Evolutionary conservation across 2,797 vertebrate genomes (phyloP).

Genomic region (Adrianichthys oophorus): DNA sequence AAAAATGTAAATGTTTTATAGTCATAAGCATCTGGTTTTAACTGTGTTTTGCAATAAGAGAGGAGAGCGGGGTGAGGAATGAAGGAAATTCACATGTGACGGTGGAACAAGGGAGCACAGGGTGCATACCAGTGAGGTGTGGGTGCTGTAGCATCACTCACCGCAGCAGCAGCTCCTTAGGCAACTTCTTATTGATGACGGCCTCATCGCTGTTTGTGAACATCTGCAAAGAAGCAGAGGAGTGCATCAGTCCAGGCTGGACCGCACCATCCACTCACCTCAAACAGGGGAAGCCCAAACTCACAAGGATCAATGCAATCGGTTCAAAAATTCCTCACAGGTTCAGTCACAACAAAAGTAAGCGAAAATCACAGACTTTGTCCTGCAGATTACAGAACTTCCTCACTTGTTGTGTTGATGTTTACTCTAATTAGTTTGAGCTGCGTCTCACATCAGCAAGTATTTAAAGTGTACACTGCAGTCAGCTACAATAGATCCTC

Average conservation of each 20-base stretch:
- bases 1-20: constrained; percentile 65
- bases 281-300: not conserved
- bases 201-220: constrained; percentile 99
- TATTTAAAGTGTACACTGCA: not conserved
- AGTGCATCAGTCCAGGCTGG: constrained; percentile 26
- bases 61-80: constrained; percentile 17
- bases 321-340: no score
- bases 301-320: not conserved
- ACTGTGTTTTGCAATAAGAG: constrained; percentile 39
- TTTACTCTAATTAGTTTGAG: constrained; percentile 16
- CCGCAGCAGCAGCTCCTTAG: constrained; percentile 96
- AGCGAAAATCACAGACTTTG: constrained; percentile 35
- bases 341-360: constrained; percentile 3
- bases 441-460: constrained; percentile 4
- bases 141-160: constrained; percentile 63
- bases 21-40: constrained; percentile 51
- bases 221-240: constrained; percentile 83
- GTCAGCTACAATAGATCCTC: constrained; percentile 13
- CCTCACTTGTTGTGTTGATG: constrained; percentile 6
- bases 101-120: constrained; percentile 17
- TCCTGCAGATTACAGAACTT: constrained; percentile 3
- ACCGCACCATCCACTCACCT: not conserved
- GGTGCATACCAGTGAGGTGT: constrained; percentile 1
- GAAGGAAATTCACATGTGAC: constrained; percentile 28
- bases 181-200: constrained; percentile 97